Evolutionary conservation across 2,797 vertebrate species (phyloP).

Genomic region (Rhynchotus rufescens): DNA sequence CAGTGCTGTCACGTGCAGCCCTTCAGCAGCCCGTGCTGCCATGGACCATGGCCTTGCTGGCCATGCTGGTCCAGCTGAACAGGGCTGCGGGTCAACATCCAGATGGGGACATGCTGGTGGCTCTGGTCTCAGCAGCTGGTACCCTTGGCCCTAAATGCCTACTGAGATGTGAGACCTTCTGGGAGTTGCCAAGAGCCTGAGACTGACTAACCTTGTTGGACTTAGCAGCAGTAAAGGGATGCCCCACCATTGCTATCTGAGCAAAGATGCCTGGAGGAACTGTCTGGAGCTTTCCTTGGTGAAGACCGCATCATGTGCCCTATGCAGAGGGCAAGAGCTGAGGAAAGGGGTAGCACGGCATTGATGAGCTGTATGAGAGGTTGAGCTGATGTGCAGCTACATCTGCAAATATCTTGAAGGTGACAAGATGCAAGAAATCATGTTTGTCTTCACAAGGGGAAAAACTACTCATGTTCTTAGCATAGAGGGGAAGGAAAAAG

Average conservation of each 20-base stretch:
- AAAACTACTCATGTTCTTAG: not conserved
- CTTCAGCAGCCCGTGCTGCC: not conserved
- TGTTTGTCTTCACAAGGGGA: not conserved
- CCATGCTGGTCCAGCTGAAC: not conserved
- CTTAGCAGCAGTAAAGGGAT: not conserved
- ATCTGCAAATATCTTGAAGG: not conserved
- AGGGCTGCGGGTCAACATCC: not conserved
- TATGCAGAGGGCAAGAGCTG: not conserved
- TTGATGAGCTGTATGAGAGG: not conserved
- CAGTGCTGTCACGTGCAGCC: not conserved
- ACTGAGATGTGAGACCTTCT: not conserved
- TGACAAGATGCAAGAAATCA: no score
- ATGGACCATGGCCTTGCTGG: accelerated
- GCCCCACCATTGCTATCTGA: not conserved
- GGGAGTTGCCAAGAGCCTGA: not conserved
- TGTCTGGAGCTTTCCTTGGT: not conserved
- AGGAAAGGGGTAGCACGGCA: not conserved
- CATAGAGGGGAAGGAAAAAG: not conserved
- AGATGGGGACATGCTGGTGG: not conserved
- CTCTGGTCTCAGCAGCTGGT: not conserved
- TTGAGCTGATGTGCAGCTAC: not conserved
- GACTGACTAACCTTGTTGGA: not conserved
- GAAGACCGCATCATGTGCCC: not conserved
- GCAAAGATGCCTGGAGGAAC: not conserved
- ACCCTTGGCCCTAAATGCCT: not conserved